Conservation (phyloP, 37 sponge, comb jelly and placozoan species). For the Oopsacas minuta region DNA sequence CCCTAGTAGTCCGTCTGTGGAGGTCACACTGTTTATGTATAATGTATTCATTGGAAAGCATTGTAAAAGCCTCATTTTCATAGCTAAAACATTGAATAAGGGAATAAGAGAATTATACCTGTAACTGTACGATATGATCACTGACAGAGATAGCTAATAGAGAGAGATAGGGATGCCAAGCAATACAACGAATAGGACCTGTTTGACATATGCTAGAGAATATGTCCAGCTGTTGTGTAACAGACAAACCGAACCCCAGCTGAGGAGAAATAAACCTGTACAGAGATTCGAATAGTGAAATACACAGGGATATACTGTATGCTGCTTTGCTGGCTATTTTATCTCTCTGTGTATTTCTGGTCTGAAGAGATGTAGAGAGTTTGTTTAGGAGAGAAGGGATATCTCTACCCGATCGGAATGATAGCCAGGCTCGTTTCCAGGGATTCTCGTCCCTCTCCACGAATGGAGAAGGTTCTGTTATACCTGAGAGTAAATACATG, state of each 20-base stretch:
- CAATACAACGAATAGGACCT: neutral
- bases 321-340: neutral
- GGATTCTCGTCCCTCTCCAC: neutral
- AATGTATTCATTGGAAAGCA: too few relatives aligned
- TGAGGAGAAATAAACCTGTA: neutral
- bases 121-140: neutral
- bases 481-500: too few relatives aligned
- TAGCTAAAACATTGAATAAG: too few relatives aligned
- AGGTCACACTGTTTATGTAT: too few relatives aligned
- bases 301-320: neutral
- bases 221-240: neutral
- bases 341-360: neutral
- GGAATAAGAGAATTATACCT: too few relatives aligned
- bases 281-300: neutral
- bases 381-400: neutral
- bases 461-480: neutral
- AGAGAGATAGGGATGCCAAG: constrained; percentile 17
- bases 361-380: neutral
- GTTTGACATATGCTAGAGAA: neutral
- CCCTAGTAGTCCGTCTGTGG: too few relatives aligned
- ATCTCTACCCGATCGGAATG: neutral
- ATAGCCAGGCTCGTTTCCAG: neutral
- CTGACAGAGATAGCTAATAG: neutral
- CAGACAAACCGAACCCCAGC: constrained; percentile 7
- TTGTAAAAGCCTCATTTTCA: too few relatives aligned